Base-by-base conservation (phyloP, 2,888 invertebrate genomes). In the Parnassius orleans region DNA sequence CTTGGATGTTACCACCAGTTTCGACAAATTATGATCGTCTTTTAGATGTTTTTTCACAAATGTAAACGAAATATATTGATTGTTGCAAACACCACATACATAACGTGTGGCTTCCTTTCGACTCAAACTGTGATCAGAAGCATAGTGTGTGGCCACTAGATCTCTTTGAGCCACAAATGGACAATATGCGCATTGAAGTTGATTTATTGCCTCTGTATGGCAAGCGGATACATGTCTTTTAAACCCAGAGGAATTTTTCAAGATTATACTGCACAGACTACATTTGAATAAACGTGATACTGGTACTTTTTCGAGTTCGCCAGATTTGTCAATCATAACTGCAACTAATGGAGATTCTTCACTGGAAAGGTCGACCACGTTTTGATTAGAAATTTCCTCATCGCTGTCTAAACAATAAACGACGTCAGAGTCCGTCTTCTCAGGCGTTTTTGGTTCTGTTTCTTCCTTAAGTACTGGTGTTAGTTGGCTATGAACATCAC, bases 401-500 rank as follows among this genome's bases (percentile, higher is more conserved):
- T 92, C 91, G 60, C 90, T 90, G 57, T 91, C 90, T 46, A 90
- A 68, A 53, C 84, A 84, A 41, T 74, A 71, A 12, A 86, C 77
- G 0, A 83, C 68, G 0, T 75, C 70, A 5, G 48, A 14, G 0
- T 64, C 69, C 24, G 48, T n/a, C n/a, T 68, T 69, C 19, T 64
- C 60, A 2, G 66, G 64, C 10, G 69, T 65, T 12, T 66, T 66
- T 5, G 69, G 67, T 5, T 52, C 62, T 9, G 73, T 69, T 67
- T 84, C 83, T 1, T 61, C 46, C 72, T 86, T 86, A 2, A 80
- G 59, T 54, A 74, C 67, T 2, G 74, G 71, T 10, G 72, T 70
- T 11, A 64, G 11, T 53, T 68, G 60, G 46, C 50, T 64, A 10
- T 53, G 50, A 43, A 50, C 56, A 14, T 54, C n/a, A 12, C 9